These are phyloP conservation scores for Falco biarmicus DNA, from an alignment of 2,797 vertebrate genomes.

Conservation along the genomic window DNA sequence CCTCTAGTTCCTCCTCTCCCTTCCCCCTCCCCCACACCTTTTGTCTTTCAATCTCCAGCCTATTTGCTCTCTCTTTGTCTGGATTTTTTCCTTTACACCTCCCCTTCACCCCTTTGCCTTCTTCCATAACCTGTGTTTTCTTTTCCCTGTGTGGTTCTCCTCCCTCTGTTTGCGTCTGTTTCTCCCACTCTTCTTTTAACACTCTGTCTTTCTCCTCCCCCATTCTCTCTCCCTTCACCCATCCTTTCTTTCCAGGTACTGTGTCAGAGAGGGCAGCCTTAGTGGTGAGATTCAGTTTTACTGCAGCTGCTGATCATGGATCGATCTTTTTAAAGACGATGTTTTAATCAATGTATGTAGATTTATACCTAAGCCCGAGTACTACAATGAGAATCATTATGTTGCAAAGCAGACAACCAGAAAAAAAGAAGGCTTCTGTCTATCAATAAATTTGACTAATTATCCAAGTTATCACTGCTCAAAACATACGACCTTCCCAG, in stretches of 20 bases:
- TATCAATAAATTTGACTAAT: neutral
- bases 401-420: neutral
- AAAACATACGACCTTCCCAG: neutral
- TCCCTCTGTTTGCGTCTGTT: neutral
- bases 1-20: neutral
- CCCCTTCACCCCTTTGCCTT: neutral
- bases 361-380: neutral
- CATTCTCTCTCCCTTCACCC: neutral
- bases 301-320: neutral
- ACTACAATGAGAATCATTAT: neutral
- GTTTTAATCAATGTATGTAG: neutral
- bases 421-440: neutral
- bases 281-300: neutral
- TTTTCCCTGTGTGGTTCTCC: neutral
- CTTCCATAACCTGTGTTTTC: neutral
- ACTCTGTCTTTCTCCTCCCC: neutral
- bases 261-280: neutral
- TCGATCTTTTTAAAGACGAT: neutral
- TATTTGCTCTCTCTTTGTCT: neutral
- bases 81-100: neutral
- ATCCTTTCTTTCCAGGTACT: neutral
- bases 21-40: neutral
- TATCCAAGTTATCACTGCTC: neutral
- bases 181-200: neutral
- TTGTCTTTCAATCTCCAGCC: constrained; percentile 10